Evolutionary conservation across 2,113 vertebrate genomes (phyloP).

Genomic region (Labrus mixtus): DNA sequence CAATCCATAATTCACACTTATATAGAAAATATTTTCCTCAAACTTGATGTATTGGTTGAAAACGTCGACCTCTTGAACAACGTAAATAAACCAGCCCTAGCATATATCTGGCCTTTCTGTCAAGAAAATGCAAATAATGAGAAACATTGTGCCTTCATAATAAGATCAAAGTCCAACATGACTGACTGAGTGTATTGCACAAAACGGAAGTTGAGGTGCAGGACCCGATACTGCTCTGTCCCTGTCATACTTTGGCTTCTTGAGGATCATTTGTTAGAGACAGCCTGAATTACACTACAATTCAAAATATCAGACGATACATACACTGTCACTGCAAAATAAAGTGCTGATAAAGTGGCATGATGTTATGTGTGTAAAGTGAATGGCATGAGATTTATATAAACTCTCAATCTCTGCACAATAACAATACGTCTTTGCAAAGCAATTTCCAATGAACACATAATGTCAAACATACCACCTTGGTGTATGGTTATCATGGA

Average conservation of each 20-base stretch:
- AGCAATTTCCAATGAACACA: constrained; percentile 33
- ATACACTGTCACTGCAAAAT: constrained; percentile 55
- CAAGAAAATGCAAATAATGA: constrained; percentile 23
- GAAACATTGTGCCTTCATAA: constrained; percentile 9
- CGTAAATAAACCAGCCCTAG: background rate
- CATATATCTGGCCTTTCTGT: background rate
- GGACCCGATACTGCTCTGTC: constrained; percentile 46
- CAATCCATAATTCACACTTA: constrained; percentile 1
- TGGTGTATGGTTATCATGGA: constrained; percentile 51
- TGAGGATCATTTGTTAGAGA: constrained; percentile 54
- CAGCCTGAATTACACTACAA: constrained; percentile 27
- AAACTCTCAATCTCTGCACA: constrained; percentile 13
- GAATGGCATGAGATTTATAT: constrained; percentile 37
- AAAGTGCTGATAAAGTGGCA: constrained; percentile 68
- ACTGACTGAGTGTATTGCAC: constrained; percentile 71
- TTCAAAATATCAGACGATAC: constrained; percentile 53
- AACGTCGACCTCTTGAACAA: background rate
- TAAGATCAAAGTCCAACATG: constrained; percentile 31
- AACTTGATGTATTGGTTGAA: constrained; percentile 12
- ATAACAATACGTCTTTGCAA: background rate
- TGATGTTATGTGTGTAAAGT: constrained; percentile 31
- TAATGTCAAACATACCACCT: constrained; percentile 34
- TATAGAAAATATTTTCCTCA: constrained; percentile 19
- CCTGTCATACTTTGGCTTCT: constrained; percentile 76
- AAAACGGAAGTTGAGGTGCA: constrained; percentile 61